These are phyloP conservation scores for Mungos mungo DNA, from an alignment of 2,113 vertebrate species.

Conservation along the genomic window DNA sequence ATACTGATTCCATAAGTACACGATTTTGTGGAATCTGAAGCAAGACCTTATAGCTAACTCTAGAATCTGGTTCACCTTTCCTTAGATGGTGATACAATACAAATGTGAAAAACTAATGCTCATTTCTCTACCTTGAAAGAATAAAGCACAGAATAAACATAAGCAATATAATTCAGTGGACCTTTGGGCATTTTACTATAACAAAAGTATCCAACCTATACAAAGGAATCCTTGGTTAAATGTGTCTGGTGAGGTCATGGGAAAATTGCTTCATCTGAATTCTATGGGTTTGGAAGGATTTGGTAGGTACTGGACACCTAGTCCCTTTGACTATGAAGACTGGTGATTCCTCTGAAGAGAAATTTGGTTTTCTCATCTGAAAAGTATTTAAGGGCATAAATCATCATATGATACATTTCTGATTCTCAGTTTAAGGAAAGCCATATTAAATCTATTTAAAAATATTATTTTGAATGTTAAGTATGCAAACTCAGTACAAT, in stretches of 20 bases:
- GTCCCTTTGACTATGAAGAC: not conserved
- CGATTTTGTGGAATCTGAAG: constrained; percentile 45
- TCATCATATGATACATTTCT: not conserved
- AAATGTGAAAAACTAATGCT: not conserved
- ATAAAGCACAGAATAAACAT: not conserved
- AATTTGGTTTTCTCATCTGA: not conserved
- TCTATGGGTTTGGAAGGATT: not conserved
- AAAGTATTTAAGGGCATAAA: not conserved
- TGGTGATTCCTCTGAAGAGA: not conserved
- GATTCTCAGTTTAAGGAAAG: not conserved
- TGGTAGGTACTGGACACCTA: not conserved
- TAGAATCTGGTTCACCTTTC: constrained; percentile 38
- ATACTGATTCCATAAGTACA: constrained; percentile 23
- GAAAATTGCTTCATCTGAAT: not conserved
- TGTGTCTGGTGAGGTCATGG: not conserved
- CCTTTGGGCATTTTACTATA: not conserved
- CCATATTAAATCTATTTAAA: not conserved
- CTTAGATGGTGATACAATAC: not conserved
- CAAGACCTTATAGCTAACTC: constrained; percentile 51
- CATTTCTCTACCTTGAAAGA: not conserved
- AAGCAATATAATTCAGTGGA: not conserved
- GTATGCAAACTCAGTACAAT: constrained; percentile 54
- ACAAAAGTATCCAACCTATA: not conserved
- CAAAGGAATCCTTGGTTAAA: not conserved
- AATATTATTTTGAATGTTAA: constrained; percentile 14